These are phyloP conservation scores for Peromyscus nudipes DNA, from an alignment of 2,797 vertebrate species.

Conservation along the genomic window DNA sequence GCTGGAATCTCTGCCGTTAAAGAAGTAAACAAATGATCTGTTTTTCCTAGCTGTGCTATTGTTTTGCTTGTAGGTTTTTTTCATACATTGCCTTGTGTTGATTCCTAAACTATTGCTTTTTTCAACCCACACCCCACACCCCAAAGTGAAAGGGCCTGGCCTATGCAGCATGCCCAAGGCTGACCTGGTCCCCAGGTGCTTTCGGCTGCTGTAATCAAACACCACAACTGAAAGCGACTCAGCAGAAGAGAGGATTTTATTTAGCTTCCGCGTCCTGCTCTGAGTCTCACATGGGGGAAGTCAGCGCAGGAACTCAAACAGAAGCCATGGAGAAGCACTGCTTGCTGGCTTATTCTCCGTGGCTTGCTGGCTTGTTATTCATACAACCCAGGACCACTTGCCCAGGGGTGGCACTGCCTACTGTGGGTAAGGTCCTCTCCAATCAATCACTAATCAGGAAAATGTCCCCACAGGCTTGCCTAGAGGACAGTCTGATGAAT, in stretches of 20 bases:
- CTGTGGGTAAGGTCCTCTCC: not conserved
- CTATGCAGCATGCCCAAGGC: not conserved
- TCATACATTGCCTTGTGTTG: not conserved
- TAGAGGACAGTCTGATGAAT: not conserved
- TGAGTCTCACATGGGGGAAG: not conserved
- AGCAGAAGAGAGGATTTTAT: not conserved
- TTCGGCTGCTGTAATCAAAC: too few species aligned
- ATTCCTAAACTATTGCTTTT: not conserved
- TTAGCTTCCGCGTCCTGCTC: not conserved
- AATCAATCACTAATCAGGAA: not conserved
- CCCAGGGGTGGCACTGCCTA: not conserved
- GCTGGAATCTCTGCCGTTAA: not conserved
- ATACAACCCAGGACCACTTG: not conserved
- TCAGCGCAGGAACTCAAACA: not conserved
- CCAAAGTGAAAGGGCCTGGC: not conserved
- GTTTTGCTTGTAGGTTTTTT: not conserved
- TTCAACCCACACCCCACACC: not conserved
- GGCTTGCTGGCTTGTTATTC: not conserved
- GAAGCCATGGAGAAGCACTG: not conserved
- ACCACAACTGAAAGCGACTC: not conserved
- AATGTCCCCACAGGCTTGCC: not conserved
- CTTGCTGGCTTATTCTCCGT: too few species aligned
- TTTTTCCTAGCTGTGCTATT: not conserved
- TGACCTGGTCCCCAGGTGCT: not conserved
- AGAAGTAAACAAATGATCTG: not conserved